Evolutionary conservation across 2,113 vertebrate genomes (phyloP).

Genomic region (Dendrocopos noguchii): DNA sequence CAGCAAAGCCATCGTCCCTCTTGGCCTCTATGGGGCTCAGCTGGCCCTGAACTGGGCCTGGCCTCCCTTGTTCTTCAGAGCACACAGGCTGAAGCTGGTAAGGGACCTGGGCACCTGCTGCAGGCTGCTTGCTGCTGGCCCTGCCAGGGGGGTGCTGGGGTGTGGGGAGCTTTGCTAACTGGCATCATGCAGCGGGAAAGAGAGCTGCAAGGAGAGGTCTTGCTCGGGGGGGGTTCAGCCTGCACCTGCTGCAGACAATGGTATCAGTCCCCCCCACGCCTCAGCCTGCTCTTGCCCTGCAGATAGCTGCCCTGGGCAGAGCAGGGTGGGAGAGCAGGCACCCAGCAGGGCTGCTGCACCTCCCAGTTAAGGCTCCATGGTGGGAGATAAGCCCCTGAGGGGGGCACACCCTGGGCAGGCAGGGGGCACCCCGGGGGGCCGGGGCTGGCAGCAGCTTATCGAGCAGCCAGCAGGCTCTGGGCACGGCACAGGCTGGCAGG

Average conservation of each 20-base stretch:
- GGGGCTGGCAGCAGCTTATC: not conserved
- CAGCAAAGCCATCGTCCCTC: constrained; percentile 79
- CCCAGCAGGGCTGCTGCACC: not conserved
- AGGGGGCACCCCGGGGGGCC: not conserved
- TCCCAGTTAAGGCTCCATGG: not conserved
- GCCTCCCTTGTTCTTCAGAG: constrained; percentile 85
- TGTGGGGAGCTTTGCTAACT: fast-evolving
- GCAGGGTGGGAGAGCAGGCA: not conserved
- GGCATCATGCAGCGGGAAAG: fast-evolving
- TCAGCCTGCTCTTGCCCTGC: not conserved
- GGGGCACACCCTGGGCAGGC: not conserved
- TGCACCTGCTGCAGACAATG: not conserved
- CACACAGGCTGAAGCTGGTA: constrained; percentile 83
- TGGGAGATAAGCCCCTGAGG: constrained; percentile 25
- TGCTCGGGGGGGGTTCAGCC: fast-evolving
- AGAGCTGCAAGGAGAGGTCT: not conserved
- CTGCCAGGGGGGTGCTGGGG: not conserved
- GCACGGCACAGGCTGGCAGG: not conserved
- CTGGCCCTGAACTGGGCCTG: constrained; percentile 87
- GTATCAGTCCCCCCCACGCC: constrained; percentile 3
- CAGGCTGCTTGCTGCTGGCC: not conserved
- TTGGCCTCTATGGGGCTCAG: constrained; percentile 88
- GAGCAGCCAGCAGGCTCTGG: not conserved
- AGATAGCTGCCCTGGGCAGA: not conserved
- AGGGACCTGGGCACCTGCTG: not conserved